phyloP scores from a whole-genome alignment of 2,113 vertebrate species.

The Bostrychus sinensis region DNA sequence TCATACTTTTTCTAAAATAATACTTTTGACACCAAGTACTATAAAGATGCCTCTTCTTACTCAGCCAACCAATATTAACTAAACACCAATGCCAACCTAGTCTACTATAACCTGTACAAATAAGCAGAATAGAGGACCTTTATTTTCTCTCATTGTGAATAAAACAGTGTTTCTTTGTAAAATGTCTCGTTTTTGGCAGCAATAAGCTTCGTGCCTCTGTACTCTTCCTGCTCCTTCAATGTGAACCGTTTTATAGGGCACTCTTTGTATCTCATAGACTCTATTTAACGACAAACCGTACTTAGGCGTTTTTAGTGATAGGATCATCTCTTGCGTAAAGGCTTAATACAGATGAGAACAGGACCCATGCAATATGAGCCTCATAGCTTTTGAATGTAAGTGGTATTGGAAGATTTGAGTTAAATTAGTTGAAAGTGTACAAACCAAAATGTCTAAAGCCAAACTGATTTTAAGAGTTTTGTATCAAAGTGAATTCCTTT shows the following conservation, averaged over 20 bases:
- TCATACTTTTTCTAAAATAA: too few relatives aligned
- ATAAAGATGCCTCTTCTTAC: too few relatives aligned
- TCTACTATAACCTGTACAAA: too few relatives aligned
- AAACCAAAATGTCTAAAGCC: constrained; percentile 31
- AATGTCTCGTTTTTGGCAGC: constrained; percentile 44
- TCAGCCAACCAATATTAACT: too few relatives aligned
- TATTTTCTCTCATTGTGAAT: constrained; percentile 32
- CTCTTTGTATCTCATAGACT: constrained; percentile 40
- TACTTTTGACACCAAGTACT: too few relatives aligned
- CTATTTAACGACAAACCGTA: constrained; percentile 26
- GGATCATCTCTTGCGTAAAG: constrained; percentile 29
- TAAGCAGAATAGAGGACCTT: not conserved
- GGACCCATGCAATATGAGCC: constrained; percentile 58
- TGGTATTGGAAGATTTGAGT: constrained; percentile 21
- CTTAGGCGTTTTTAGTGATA: constrained; percentile 6
- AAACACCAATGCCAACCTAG: too few relatives aligned
- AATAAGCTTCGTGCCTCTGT: constrained; percentile 69
- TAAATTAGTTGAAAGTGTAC: constrained; percentile 15
- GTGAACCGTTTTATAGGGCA: constrained; percentile 44
- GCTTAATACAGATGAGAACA: constrained; percentile 32
- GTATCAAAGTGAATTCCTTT: not conserved
- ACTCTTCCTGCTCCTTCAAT: constrained; percentile 54
- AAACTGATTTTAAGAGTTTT: constrained; percentile 28
- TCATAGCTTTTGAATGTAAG: constrained; percentile 61
- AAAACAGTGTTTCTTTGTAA: constrained; percentile 42